phyloP scores from a whole-genome alignment of 2,888 invertebrate genomes.

The Rugalucina vietnamica region DNA sequence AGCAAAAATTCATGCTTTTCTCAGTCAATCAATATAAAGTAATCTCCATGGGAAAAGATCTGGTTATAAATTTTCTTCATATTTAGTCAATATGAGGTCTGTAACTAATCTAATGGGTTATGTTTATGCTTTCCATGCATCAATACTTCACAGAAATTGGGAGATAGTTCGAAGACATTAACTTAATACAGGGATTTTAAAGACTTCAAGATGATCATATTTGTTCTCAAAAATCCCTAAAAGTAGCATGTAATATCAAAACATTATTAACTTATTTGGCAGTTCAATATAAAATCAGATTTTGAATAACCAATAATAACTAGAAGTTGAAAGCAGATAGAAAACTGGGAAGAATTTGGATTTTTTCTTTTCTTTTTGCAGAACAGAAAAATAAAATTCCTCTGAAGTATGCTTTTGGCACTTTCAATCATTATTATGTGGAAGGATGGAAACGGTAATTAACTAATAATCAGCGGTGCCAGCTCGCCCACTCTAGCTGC shows the following conservation, averaged over 20 bases:
- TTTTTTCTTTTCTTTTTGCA: no score
- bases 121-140: conserved; percentile 18
- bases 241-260: not conserved
- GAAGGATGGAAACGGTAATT: no score
- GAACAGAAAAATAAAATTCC: no score
- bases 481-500: no score
- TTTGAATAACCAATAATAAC: not conserved
- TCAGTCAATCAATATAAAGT: conserved; percentile 22
- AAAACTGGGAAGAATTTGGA: no score
- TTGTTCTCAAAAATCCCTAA: not conserved
- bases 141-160: not conserved
- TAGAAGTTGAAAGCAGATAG: no score
- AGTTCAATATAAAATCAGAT: conserved; percentile 5
- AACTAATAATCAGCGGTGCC: no score
- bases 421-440: no score
- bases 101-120: conserved; percentile 4
- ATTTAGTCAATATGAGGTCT: conserved; percentile 16
- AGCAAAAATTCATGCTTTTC: not conserved
- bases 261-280: not conserved
- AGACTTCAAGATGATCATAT: not conserved
- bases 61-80: not conserved
- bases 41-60: conserved; percentile 13
- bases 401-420: no score
- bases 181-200: not conserved
- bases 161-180: not conserved